phyloP scores from a whole-genome alignment of 2,113 vertebrate species.

The Corapipo altera region DNA sequence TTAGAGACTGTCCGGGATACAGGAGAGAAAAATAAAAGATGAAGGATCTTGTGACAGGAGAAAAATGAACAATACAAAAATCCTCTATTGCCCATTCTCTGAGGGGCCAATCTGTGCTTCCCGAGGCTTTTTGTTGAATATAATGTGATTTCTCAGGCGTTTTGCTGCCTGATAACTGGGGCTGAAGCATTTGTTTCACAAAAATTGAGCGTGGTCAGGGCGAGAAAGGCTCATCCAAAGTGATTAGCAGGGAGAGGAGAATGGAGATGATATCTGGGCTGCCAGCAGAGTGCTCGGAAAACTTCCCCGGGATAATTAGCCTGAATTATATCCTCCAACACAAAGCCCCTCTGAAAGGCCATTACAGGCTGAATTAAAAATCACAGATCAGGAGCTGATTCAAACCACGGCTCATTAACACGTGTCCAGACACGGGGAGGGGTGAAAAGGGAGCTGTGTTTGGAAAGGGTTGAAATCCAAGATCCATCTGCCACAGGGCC shows the following conservation, averaged over 20 bases:
- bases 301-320: not conserved
- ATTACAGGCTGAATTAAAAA: not conserved
- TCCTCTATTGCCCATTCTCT: not conserved
- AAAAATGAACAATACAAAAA: not conserved
- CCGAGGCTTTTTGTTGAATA: not conserved
- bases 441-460: not conserved
- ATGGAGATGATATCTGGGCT: not conserved
- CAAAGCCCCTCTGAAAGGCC: not conserved
- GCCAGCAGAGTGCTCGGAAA: not conserved
- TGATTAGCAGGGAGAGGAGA: not conserved
- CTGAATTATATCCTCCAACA: not conserved
- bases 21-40: not conserved
- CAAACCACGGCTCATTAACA: not conserved
- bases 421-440: accelerated
- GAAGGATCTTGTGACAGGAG: not conserved
- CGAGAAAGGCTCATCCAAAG: not conserved
- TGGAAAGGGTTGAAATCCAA: not conserved
- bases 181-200: not conserved
- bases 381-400: not conserved
- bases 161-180: not conserved
- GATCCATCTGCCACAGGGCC: not conserved
- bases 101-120: not conserved
- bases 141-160: not conserved
- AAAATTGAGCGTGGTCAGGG: not conserved
- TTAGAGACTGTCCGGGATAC: not conserved